These are phyloP conservation scores for Fratercula arctica DNA, from an alignment of 2,797 vertebrate genomes.

Conservation along the genomic window DNA sequence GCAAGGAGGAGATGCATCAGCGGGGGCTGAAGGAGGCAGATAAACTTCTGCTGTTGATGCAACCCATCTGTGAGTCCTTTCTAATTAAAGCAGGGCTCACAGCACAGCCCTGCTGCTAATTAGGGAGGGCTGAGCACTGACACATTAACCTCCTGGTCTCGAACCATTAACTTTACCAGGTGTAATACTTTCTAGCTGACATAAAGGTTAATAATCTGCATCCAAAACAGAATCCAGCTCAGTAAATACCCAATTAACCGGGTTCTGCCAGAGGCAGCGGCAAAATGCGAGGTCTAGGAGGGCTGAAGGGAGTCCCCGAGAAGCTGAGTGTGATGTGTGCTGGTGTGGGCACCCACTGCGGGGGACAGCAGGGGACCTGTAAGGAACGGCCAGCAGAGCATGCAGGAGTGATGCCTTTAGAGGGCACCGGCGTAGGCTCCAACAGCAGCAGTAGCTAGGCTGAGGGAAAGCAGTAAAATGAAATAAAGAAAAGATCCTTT, in stretches of 20 bases:
- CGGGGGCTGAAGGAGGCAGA: not conserved
- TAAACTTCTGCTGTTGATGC: not conserved
- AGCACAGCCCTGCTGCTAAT: slow-evolving; percentile 15
- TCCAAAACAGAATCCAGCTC: slow-evolving; percentile 40
- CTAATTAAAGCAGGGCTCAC: not conserved
- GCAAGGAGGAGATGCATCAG: not conserved
- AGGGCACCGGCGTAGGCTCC: not conserved
- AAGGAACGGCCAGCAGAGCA: not conserved
- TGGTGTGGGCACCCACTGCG: not conserved
- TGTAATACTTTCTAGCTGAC: slow-evolving; percentile 45
- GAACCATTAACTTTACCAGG: slow-evolving; percentile 58
- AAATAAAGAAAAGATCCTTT: not conserved
- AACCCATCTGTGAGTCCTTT: not conserved
- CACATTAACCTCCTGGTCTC: slow-evolving; percentile 41
- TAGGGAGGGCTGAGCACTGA: slow-evolving; percentile 20
- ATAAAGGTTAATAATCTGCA: slow-evolving; percentile 68
- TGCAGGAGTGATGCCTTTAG: not conserved
- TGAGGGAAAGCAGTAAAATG: not conserved
- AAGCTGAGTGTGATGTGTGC: not conserved
- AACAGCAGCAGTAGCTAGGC: not conserved
- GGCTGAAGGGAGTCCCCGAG: not conserved
- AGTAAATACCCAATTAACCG: not conserved
- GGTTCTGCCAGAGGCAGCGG: not conserved
- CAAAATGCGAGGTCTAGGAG: not conserved
- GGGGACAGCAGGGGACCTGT: not conserved